Percentiles rank a stretch among this genome's conserved stretches.
Conservation (phyloP, 2,888 invertebrate genomes). For the Agriopis aurantiaria region DNA sequence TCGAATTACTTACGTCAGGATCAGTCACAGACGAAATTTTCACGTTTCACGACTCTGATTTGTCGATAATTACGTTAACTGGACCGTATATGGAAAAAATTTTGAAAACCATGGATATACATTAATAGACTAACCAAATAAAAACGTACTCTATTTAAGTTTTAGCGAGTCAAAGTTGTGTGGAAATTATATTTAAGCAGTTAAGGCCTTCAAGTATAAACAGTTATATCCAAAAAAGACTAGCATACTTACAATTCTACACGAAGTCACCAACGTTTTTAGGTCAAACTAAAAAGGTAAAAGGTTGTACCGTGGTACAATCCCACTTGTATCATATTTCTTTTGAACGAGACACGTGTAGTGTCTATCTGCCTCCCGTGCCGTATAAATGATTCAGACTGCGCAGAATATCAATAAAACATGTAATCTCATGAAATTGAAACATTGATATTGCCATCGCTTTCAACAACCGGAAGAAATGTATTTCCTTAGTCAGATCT, state of each 20-base stretch:
- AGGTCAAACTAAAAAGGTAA: conserved; percentile 1
- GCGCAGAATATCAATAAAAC: conserved; percentile 12
- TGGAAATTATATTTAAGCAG: too few species aligned
- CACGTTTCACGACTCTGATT: conserved; percentile 23
- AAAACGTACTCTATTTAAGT: too few species aligned
- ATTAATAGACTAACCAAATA: too few species aligned
- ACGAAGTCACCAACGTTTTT: neutral
- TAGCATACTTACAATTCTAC: too few species aligned
- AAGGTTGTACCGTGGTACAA: neutral
- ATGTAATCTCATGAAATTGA: conserved; percentile 5
- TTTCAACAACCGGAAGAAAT: neutral
- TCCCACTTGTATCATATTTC: conserved; percentile 18
- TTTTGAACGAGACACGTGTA: conserved; percentile 6
- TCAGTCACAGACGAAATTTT: conserved; percentile 22
- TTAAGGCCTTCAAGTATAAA: too few species aligned
- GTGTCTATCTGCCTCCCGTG: conserved; percentile 3
- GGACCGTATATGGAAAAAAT: conserved; percentile 11
- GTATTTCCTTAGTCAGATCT: too few species aligned
- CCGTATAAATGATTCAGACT: conserved; percentile 15
- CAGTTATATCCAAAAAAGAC: too few species aligned
- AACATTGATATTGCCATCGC: neutral
- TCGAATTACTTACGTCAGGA: conserved; percentile 28
- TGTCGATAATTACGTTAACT: conserved; percentile 14
- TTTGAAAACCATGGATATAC: too few species aligned
- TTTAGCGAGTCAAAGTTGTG: too few species aligned